Conservation (phyloP, 2,888 invertebrate genomes). For the Dasypolia templi region DNA sequence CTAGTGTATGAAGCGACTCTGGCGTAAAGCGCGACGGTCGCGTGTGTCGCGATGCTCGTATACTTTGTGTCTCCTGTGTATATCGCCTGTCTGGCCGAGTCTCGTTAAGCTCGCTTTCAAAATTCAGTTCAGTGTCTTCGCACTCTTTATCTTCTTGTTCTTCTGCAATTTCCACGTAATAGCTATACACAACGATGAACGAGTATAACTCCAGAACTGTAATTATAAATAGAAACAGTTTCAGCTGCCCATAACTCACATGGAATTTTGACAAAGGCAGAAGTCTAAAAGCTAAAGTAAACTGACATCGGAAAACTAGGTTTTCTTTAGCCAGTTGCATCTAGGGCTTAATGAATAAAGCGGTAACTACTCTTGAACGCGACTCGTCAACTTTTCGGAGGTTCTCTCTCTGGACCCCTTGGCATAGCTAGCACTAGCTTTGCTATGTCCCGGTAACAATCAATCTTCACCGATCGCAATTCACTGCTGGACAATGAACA, state of each 20-base stretch:
- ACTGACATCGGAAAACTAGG: not conserved
- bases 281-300: no score
- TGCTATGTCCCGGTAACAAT: not conserved
- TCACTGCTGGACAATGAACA: not conserved
- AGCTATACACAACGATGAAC: slow-evolving; percentile 75
- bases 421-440: not conserved
- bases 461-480: not conserved
- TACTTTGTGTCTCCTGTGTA: not conserved
- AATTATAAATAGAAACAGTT: slow-evolving; percentile 42
- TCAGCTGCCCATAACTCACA: not conserved
- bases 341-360: not conserved
- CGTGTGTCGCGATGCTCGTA: not conserved
- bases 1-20: not conserved
- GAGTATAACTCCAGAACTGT: slow-evolving; percentile 77
- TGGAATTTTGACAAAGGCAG: no score
- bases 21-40: no score
- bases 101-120: not conserved
- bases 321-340: not conserved
- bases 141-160: not conserved
- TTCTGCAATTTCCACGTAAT: slow-evolving; percentile 65
- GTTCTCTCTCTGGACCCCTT: no score
- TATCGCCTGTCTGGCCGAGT: not conserved
- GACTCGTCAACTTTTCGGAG: not conserved
- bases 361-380: not conserved
- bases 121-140: not conserved